Evolutionary conservation across 2,888 invertebrate genomes (phyloP).

Genomic region (Aspidiotus destructor): DNA sequence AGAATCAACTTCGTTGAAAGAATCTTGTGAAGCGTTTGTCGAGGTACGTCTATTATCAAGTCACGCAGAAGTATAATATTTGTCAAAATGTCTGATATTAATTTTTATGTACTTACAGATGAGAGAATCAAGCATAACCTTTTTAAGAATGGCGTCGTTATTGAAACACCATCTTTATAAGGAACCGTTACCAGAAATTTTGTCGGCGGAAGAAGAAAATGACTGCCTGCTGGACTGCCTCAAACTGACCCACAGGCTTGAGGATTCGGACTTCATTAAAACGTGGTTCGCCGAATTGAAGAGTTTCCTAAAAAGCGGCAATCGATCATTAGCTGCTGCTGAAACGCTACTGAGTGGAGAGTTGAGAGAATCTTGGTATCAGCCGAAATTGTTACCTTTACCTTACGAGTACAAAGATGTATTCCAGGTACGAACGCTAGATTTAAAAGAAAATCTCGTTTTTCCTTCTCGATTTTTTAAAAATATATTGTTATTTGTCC

Average conservation of each 20-base stretch:
- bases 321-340: no score
- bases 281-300: constrained; percentile 3
- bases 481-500: background rate
- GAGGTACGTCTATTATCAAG: no score
- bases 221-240: constrained; percentile 65
- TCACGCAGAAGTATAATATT: no score
- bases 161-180: constrained; percentile 74
- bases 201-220: constrained; percentile 57
- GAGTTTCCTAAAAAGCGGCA: background rate
- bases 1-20: no score
- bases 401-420: constrained; percentile 86
- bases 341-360: background rate
- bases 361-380: constrained; percentile 52
- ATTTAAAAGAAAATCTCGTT: no score
- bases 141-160: constrained; percentile 70
- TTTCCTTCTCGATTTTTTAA: background rate
- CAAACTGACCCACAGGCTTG: constrained; percentile 39
- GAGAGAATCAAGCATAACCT: constrained; percentile 58
- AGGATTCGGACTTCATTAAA: background rate
- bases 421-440: constrained; percentile 49
- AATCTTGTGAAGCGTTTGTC: no score
- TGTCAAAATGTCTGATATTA: background rate
- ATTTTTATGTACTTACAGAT: constrained; percentile 34
- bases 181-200: constrained; percentile 38
- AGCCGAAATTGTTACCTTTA: constrained; percentile 70